Percentiles rank a stretch among this genome's conserved stretches.
phyloP scores from a whole-genome alignment of 23 tunicate species.

The Clavelina lepadiformis region DNA sequence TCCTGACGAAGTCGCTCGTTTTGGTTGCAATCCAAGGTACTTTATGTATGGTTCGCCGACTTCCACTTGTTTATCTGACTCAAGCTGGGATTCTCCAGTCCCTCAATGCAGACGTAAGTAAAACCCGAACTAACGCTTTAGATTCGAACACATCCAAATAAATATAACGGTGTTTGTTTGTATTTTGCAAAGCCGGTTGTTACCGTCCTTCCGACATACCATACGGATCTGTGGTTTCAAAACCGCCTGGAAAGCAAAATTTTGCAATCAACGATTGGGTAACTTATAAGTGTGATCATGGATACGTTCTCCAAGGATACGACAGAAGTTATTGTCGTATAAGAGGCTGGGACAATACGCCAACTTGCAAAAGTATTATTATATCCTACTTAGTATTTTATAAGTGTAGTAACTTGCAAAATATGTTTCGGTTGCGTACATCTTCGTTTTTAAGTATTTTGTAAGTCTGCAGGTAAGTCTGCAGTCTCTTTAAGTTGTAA shows the following conservation, averaged over 20 bases:
- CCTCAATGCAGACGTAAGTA: conserved; percentile 24
- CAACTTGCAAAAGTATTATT: conserved; percentile 21
- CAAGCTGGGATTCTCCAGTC: conserved; percentile 11
- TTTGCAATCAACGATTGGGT: conserved; percentile 1
- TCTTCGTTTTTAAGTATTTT: too few species aligned
- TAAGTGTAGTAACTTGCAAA: too few species aligned
- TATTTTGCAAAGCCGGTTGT: conserved; percentile 3
- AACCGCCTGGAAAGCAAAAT: background rate
- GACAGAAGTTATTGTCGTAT: conserved; percentile 3
- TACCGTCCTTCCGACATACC: conserved; percentile 2
- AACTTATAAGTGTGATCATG: conserved; percentile 2
- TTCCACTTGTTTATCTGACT: conserved; percentile 12
- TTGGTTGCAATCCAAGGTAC: conserved; percentile 15
- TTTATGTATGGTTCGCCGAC: conserved; percentile 11
- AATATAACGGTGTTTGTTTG: too few species aligned
- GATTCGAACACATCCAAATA: too few species aligned
- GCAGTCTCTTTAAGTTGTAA: too few species aligned
- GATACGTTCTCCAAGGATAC: conserved; percentile 6
- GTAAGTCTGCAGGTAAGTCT: too few species aligned
- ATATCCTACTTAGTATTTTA: too few species aligned
- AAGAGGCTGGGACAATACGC: conserved; percentile 1
- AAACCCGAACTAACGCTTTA: too few species aligned
- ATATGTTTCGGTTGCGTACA: too few species aligned
- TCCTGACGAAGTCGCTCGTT: conserved; percentile 17
- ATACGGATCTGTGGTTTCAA: conserved; percentile 16